Evolutionary conservation across 2,888 invertebrate species (phyloP).

Genomic region (Eurois occulta): DNA sequence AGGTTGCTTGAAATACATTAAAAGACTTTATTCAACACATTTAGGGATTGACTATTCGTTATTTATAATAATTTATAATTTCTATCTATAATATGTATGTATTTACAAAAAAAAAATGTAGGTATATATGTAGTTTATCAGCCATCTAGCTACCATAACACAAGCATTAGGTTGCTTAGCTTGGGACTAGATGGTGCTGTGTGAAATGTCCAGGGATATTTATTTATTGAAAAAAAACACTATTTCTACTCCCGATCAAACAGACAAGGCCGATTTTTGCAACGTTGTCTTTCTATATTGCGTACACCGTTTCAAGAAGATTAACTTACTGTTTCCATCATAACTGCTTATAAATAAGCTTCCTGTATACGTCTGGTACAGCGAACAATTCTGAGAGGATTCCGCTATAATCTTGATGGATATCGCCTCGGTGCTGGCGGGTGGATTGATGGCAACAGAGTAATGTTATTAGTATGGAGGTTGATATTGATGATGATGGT

Average conservation of each 20-base stretch:
- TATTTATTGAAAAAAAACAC: background rate
- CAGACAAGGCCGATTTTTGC: background rate
- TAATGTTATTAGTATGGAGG: constrained; percentile 29
- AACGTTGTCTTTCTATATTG: background rate
- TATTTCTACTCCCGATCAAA: background rate
- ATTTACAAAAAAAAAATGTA: too few species aligned
- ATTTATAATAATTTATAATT: too few species aligned
- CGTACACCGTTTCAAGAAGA: constrained; percentile 20
- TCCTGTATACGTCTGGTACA: constrained; percentile 8
- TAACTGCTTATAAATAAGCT: constrained; percentile 40
- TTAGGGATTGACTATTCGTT: background rate
- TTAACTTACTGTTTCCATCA: constrained; percentile 31
- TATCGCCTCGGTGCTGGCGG: constrained; percentile 36
- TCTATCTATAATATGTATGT: too few species aligned
- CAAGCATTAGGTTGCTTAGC: too few species aligned
- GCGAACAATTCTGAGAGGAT: constrained; percentile 43
- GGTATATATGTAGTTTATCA: too few species aligned
- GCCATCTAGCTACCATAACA: too few species aligned
- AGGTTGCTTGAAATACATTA: too few species aligned
- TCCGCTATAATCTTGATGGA: constrained; percentile 49
- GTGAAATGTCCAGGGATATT: too few species aligned
- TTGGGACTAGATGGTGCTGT: too few species aligned
- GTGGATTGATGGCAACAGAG: constrained; percentile 29
- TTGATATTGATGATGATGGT: constrained; percentile 16
- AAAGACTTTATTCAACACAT: background rate